These are phyloP conservation scores for Spermophilus dauricus DNA, from an alignment of 2,113 vertebrate species.

Conservation along the genomic window DNA sequence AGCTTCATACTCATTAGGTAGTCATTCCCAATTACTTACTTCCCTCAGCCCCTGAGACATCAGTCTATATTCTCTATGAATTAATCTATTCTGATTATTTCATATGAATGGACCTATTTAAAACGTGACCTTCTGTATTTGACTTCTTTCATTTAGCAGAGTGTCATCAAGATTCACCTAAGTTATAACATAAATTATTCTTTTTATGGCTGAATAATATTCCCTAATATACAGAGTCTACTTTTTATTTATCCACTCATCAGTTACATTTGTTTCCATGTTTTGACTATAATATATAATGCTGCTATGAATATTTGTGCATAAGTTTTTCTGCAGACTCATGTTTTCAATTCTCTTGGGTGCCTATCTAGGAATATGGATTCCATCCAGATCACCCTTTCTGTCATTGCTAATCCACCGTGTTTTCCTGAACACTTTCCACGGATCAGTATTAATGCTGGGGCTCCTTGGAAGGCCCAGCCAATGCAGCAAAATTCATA, in stretches of 20 bases:
- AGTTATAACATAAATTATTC: not conserved
- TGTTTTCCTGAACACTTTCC: conserved; percentile 48
- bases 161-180: not conserved
- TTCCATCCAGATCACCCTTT: conserved; percentile 62
- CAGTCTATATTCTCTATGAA: not conserved
- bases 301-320: not conserved
- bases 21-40: not conserved
- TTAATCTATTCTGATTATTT: conserved; percentile 6
- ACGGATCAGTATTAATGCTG: conserved; percentile 69
- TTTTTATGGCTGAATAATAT: not conserved
- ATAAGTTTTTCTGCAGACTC: not conserved
- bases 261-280: not conserved
- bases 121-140: not conserved
- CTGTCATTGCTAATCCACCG: conserved; percentile 11
- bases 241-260: conserved; percentile 33
- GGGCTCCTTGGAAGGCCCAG: conserved; percentile 55
- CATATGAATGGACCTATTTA: not conserved
- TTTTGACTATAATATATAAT: not conserved
- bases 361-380: not conserved
- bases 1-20: not conserved
- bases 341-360: not conserved
- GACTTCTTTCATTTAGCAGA: not conserved
- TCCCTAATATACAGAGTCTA: not conserved
- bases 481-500: not conserved
- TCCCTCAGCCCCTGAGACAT: not conserved